Evolutionary conservation across 2,888 invertebrate genomes (phyloP), one percentile per base, ranked within the genome.

Genomic region (Cotesia congregata): DNA sequence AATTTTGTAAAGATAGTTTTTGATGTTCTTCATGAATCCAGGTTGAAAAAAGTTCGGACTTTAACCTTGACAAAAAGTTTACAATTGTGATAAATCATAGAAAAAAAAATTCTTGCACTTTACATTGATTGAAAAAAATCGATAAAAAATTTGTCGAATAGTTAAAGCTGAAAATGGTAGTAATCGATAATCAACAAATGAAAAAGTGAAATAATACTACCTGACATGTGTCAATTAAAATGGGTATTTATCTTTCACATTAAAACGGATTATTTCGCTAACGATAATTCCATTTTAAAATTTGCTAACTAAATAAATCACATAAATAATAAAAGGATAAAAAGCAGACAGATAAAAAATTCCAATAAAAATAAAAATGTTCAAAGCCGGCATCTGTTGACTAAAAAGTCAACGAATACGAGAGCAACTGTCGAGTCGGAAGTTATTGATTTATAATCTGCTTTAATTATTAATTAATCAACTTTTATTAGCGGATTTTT

Each of bases 111-210:
- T 60, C 60, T n/a, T 60, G 60, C 60, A 60, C 38, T 70, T 70
- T 38, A 59, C 5, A 20, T 60, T 30, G n/a, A 30, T 59, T 38
- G 74, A 77, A 71, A 73, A 30, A 65, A 67, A 50, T 67, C 40
- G 17, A 39, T 30, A 30, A 30, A 30, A 30, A 30, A 30, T 30
- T 0, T 30, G 4, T 30, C 3, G 30, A 30, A 30, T 30, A 2
- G 30, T 30, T 30, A 2, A 12, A 12, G 2, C 12, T 50, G 7
- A 4, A 50, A 50, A 50, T 1, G 12, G 9, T 50, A 50, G 50
- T 12, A 50, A 50, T 50, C 12, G 50, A 50, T 50, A 50, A 50
- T 12, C 50, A 50, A 12, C 50, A 50, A 12, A 12, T 30, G 30
- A 67, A 67, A 67, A 67, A 20, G 12, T 38, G 30, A n/a, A 64